Base-by-base conservation (phyloP, 2,888 invertebrate species). In the Saturnia japonica region DNA sequence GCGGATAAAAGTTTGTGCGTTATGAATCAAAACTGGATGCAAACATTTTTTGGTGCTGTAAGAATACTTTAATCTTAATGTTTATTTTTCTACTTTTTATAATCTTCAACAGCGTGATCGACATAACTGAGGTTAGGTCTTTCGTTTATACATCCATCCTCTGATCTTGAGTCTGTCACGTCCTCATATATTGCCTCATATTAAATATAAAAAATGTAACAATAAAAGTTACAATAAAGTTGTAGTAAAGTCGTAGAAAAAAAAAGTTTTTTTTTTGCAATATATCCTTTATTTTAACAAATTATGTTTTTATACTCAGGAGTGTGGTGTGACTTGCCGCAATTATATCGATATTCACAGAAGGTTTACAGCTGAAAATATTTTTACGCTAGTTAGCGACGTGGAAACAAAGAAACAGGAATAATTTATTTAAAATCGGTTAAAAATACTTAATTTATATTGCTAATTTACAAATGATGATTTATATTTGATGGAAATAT, bases 261-360 rank as follows among this genome's bases (percentile, higher is more conserved):
- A n/a, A n/a, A n/a, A n/a, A n/a, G n/a, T 34, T 34, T 4, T 34
- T 51, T 45, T 42, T 66, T 77, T 54, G 42, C 45, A 60, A 67
- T 67, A 67, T 47, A 28, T 42, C n/a, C 9, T 67, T 57, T 34
- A 47, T 34, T 40, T 22, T 43, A 67, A 67, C 28, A 28, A 68
- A 66, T 28, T n/a, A 42, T 67, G 25, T 51, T 34, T 68, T 51
- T 72, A 19, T 66, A 76, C 79, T 9, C 85, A 91, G 91, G 94
- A 94, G 80, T 94, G 94, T 73, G 94, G 94, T 54, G 87, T 94
- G n/a, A 93, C 93, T 8, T 93, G 92, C 71, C 87, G 88, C 34
- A 88, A 92, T 72, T 92, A 85, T 76, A 80, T 85, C 51, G 91
- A 95, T 73, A 85, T 88, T 34, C 89, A 91, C 74, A 90, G 85